A percentile compares a stretch with the other conserved stretches of the same genome.
These are phyloP conservation scores for Ruditapes philippinarum DNA, from an alignment of 1,140 invertebrate species.

Conservation along the genomic window DNA sequence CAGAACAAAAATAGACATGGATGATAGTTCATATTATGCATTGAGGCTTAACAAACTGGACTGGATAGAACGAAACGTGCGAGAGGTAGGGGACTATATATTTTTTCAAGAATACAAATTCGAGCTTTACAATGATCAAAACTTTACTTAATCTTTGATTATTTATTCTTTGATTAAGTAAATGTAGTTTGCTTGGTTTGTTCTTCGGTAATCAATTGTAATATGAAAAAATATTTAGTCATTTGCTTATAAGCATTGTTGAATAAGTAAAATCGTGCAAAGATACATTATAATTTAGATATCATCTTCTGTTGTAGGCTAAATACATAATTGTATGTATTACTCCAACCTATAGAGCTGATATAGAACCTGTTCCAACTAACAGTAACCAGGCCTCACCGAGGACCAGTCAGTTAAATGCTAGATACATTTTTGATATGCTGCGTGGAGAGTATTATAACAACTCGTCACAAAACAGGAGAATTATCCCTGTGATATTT, in stretches of 20 bases:
- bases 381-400: background rate
- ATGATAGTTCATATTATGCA: background rate
- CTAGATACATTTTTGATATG: constrained; percentile 36
- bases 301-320: constrained; percentile 11
- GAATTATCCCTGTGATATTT: constrained; percentile 40
- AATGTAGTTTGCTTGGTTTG: too few relatives aligned
- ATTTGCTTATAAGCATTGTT: too few relatives aligned
- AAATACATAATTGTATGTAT: constrained; percentile 34
- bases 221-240: background rate
- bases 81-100: constrained; percentile 37
- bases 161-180: too few relatives aligned
- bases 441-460: constrained; percentile 26
- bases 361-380: background rate
- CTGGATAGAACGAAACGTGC: constrained; percentile 28
- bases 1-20: constrained; percentile 32
- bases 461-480: background rate
- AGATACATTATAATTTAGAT: background rate
- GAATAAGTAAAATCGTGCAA: too few relatives aligned
- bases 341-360: constrained; percentile 37
- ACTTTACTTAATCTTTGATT: too few relatives aligned
- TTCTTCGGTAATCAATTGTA: too few relatives aligned
- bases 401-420: constrained; percentile 10
- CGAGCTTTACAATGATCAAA: too few relatives aligned
- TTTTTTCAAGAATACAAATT: too few relatives aligned
- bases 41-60: constrained; percentile 28